Percentiles rank a stretch among this genome's conserved stretches.
phyloP scores from a whole-genome alignment of 92 coral and sea anemone species.

The Paragorgia papillata region DNA sequence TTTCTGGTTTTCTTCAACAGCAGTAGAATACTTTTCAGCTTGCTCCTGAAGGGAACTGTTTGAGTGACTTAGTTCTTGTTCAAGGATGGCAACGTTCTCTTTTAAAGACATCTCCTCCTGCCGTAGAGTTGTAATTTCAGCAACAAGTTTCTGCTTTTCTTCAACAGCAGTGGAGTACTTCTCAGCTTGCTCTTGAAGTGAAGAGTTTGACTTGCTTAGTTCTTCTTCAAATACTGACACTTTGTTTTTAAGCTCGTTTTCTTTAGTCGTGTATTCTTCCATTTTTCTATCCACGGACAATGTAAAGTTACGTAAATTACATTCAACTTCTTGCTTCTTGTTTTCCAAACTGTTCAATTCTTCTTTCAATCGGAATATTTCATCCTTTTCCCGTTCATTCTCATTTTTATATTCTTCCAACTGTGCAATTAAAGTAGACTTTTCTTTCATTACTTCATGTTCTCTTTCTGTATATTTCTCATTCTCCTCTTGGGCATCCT shows the following conservation, averaged over 20 bases:
- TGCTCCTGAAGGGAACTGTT: no score
- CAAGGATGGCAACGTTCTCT: no score
- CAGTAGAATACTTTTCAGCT: no score
- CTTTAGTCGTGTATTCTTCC: neutral
- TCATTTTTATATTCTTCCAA: neutral
- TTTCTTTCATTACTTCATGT: neutral
- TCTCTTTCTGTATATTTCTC: no score
- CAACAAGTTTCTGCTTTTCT: neutral
- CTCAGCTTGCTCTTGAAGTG: neutral
- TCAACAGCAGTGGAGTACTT: neutral
- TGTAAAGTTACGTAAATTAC: neutral
- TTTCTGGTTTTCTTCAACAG: neutral
- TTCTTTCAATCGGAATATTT: neutral
- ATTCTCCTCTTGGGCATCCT: no score
- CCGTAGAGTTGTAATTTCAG: neutral
- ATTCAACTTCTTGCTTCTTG: neutral
- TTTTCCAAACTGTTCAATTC: slow-evolving; percentile 1
- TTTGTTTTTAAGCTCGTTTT: neutral
- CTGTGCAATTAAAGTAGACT: neutral
- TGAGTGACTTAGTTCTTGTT: no score
- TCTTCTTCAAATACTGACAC: neutral
- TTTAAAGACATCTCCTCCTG: neutral
- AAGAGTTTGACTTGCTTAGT: neutral
- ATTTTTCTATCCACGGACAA: neutral
- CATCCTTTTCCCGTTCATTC: neutral